Conservation (phyloP, 2,888 invertebrate genomes). For the Acleris laterana region DNA sequence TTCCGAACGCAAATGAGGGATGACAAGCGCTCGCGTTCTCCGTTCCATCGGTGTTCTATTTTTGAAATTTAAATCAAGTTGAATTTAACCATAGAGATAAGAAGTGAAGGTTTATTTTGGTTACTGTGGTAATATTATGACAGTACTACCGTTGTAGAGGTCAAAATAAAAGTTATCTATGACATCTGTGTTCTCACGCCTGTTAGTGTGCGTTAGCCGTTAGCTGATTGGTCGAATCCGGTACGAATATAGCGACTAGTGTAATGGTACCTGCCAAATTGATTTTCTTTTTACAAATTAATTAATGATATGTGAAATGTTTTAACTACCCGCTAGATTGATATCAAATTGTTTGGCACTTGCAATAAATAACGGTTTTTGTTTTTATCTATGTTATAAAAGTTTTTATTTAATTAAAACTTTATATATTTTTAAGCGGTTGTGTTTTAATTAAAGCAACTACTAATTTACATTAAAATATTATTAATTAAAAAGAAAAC, state of each 20-base stretch:
- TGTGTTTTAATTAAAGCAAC: too few relatives aligned
- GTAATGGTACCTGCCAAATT: conserved; percentile 59
- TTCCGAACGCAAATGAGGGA: conserved; percentile 76
- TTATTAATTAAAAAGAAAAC: too few relatives aligned
- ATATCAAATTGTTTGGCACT: conserved; percentile 15
- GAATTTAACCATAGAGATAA: conserved; percentile 32
- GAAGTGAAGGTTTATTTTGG: conserved; percentile 38
- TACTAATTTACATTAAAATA: too few relatives aligned
- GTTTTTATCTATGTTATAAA: neutral
- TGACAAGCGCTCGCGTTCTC: conserved; percentile 71
- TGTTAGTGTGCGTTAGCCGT: conserved; percentile 60
- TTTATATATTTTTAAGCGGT: too few relatives aligned
- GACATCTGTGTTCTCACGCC: conserved; percentile 76
- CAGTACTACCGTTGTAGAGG: conserved; percentile 62
- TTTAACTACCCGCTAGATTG: neutral
- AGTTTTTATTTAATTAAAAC: neutral
- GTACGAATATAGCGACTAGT: conserved; percentile 59
- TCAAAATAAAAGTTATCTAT: conserved; percentile 68
- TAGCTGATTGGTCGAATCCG: conserved; percentile 62
- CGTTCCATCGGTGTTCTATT: conserved; percentile 43
- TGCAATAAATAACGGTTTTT: neutral
- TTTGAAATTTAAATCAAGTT: conserved; percentile 19
- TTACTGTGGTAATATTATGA: conserved; percentile 43
- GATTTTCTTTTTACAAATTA: conserved; percentile 12
- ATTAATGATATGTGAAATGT: conserved; percentile 16